Evolutionary conservation across 2,888 invertebrate species (phyloP).

Genomic region (Philereme vetulata): DNA sequence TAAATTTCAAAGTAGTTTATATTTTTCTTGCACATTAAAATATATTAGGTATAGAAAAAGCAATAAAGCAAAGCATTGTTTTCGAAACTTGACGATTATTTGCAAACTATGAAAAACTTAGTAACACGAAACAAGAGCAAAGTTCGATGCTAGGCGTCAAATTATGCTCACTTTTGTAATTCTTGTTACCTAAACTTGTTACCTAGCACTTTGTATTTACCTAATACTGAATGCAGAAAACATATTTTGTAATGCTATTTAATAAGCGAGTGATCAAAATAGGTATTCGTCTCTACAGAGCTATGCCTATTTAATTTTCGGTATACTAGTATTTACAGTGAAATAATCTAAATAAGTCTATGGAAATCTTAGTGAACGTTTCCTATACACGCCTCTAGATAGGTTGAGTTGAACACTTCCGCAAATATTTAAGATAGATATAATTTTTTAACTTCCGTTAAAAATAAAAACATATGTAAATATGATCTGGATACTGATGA

Average conservation of each 20-base stretch:
- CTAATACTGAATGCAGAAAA: neutral
- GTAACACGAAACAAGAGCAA: slow-evolving; percentile 40
- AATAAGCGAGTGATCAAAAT: neutral
- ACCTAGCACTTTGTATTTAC: slow-evolving; percentile 6
- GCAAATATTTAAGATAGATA: neutral
- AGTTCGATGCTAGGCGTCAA: slow-evolving; percentile 30
- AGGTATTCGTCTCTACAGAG: no score
- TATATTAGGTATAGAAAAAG: no score
- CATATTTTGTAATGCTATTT: neutral
- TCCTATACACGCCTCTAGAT: neutral
- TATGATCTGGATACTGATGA: slow-evolving; percentile 2
- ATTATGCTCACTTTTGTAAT: slow-evolving; percentile 19
- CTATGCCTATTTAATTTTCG: no score
- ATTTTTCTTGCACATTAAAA: no score
- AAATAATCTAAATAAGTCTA: no score
- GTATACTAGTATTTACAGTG: no score
- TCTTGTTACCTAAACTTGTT: slow-evolving; percentile 17
- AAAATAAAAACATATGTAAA: neutral
- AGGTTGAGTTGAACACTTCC: neutral
- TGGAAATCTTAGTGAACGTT: neutral
- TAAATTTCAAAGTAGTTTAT: no score
- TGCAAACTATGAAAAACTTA: slow-evolving; percentile 24
- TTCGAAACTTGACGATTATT: slow-evolving; percentile 2
- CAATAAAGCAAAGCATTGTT: no score
- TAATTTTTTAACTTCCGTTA: slow-evolving; percentile 2